Percentiles rank a stretch among this genome's conserved stretches.
These are phyloP conservation scores for Leguminivora glycinivorella DNA, from an alignment of 1,140 invertebrate species.

Conservation along the genomic window DNA sequence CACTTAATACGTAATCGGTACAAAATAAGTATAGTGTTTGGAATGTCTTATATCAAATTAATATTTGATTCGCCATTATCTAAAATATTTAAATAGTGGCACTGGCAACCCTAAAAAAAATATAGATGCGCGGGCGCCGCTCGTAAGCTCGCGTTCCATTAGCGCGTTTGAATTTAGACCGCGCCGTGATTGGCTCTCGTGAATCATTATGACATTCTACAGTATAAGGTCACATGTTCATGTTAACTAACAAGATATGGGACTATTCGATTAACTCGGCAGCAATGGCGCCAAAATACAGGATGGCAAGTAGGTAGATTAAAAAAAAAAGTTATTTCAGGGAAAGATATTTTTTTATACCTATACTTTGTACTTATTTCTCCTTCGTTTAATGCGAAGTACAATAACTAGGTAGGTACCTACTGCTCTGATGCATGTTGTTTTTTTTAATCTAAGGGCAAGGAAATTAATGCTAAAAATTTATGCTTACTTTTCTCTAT, in stretches of 20 bases:
- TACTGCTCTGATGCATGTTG: no score
- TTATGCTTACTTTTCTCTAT: no score
- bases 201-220: slow-evolving; percentile 49
- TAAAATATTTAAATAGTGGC: neutral
- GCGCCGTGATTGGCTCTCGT: slow-evolving; percentile 52
- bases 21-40: no score
- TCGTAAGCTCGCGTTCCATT: slow-evolving; percentile 66
- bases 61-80: no score
- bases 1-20: neutral
- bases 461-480: no score
- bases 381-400: neutral
- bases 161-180: slow-evolving; percentile 71
- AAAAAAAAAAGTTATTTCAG: neutral
- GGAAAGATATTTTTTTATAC: neutral
- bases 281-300: slow-evolving; percentile 29
- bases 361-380: neutral
- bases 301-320: slow-evolving; percentile 5
- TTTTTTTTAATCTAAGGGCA: no score
- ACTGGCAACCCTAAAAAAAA: slow-evolving; percentile 46
- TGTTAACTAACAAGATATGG: neutral
- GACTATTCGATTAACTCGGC: neutral
- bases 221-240: slow-evolving; percentile 5
- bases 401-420: no score
- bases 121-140: slow-evolving; percentile 60
- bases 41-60: no score